Conservation (phyloP, 2,888 invertebrate species). For the Asteroscopus sphinx region DNA sequence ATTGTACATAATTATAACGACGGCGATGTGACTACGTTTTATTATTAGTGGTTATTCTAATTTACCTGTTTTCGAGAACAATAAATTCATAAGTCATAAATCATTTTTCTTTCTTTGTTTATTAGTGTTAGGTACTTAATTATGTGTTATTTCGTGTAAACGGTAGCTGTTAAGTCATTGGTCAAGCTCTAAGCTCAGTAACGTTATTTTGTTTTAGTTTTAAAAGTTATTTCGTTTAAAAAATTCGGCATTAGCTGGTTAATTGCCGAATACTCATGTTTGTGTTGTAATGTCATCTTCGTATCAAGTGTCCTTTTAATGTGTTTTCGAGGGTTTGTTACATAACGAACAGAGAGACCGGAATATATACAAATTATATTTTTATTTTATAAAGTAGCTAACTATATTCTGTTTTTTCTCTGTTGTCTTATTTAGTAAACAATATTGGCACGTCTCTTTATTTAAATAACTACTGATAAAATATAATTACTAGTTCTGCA, state of each 20-base stretch:
- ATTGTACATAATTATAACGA: constrained; percentile 68
- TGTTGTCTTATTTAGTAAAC: no score
- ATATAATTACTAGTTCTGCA: no score
- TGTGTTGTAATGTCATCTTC: background rate
- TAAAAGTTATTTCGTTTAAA: constrained; percentile 36
- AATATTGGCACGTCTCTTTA: no score
- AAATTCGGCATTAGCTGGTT: constrained; percentile 10
- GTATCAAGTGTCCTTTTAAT: constrained; percentile 3
- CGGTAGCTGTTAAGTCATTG: constrained; percentile 63
- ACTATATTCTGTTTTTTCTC: no score
- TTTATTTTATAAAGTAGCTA: background rate
- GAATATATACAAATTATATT: constrained; percentile 15
- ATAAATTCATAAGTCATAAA: constrained; percentile 63
- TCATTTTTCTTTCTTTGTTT: no score
- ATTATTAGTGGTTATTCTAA: constrained; percentile 69
- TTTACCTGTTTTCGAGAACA: constrained; percentile 78
- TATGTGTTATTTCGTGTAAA: constrained; percentile 51
- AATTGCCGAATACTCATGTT: constrained; percentile 9
- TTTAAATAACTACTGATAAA: no score
- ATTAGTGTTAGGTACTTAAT: constrained; percentile 52
- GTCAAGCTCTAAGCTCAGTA: constrained; percentile 70
- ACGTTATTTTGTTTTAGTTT: constrained; percentile 34
- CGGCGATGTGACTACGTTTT: constrained; percentile 66
- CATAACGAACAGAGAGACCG: constrained; percentile 1
- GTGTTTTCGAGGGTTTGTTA: background rate